Conservation (phyloP, 2,797 vertebrate genomes). For the Ptychadena robeensis region DNA sequence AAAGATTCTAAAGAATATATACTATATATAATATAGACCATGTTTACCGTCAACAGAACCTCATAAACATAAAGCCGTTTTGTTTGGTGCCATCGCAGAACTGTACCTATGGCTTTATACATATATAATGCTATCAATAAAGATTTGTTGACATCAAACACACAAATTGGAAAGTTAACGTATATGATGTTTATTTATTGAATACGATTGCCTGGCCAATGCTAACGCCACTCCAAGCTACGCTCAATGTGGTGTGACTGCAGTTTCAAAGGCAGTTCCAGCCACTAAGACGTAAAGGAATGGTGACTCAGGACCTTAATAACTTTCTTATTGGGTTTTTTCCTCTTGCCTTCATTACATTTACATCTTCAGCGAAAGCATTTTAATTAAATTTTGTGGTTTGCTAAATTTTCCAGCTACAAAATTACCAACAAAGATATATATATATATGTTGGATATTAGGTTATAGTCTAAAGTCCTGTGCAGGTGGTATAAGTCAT, state of each 20-base stretch:
- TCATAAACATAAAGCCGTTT: neutral
- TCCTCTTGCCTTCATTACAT: neutral
- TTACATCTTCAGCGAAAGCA: neutral
- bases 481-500: too few relatives aligned
- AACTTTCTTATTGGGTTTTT: neutral
- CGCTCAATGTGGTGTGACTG: neutral
- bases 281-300: neutral
- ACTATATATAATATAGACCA: neutral
- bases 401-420: neutral
- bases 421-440: neutral
- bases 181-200: slow-evolving; percentile 21
- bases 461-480: too few relatives aligned
- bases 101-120: neutral
- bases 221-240: neutral
- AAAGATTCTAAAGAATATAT: neutral
- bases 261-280: neutral
- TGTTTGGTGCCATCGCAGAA: neutral
- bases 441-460: neutral
- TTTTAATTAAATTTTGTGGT: neutral
- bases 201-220: neutral
- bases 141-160: slow-evolving; percentile 14
- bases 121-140: neutral
- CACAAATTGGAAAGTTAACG: neutral
- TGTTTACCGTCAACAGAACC: neutral
- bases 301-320: neutral